Conservation (phyloP, 64 coral and sea anemone genomes). For the Montipora foliosa region DNA sequence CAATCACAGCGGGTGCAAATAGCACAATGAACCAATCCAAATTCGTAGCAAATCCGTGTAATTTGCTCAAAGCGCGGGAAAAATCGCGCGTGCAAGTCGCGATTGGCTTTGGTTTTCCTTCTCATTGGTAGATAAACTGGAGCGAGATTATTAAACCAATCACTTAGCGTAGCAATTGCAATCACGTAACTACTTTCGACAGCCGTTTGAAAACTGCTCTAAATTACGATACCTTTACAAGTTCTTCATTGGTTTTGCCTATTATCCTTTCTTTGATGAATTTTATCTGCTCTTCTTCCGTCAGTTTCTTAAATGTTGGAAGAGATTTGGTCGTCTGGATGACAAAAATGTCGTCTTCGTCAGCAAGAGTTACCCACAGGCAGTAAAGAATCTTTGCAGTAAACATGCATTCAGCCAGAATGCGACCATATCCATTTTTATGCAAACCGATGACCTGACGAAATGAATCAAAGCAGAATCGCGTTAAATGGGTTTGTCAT, state of each 20-base stretch:
- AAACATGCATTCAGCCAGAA: conserved; percentile 90
- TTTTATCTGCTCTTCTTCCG: conserved; percentile 43
- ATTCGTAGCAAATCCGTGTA: no score
- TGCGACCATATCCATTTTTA: conserved; percentile 84
- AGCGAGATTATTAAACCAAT: no score
- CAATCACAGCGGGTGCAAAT: no score
- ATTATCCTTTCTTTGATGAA: conserved; percentile 82
- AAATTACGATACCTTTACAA: conserved; percentile 36
- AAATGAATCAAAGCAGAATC: not conserved
- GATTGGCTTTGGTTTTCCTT: no score
- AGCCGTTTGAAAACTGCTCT: no score
- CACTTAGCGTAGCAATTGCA: no score
- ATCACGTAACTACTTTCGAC: no score
- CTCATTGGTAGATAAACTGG: no score
- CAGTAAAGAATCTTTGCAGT: conserved; percentile 93
- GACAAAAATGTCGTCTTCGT: conserved; percentile 82
- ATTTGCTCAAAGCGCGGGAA: no score
- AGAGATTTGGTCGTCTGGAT: conserved; percentile 76
- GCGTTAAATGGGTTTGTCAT: not conserved
- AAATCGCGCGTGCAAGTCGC: no score
- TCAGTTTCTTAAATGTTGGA: not conserved
- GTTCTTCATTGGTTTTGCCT: conserved; percentile 73
- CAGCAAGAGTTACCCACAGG: conserved; percentile 73
- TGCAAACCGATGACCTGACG: conserved; percentile 84
- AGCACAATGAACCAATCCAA: no score